A percentile compares a stretch with the other conserved stretches of the same genome.
Conservation (phyloP, 2,113 vertebrate genomes). For the Haliaeetus leucogaster region DNA sequence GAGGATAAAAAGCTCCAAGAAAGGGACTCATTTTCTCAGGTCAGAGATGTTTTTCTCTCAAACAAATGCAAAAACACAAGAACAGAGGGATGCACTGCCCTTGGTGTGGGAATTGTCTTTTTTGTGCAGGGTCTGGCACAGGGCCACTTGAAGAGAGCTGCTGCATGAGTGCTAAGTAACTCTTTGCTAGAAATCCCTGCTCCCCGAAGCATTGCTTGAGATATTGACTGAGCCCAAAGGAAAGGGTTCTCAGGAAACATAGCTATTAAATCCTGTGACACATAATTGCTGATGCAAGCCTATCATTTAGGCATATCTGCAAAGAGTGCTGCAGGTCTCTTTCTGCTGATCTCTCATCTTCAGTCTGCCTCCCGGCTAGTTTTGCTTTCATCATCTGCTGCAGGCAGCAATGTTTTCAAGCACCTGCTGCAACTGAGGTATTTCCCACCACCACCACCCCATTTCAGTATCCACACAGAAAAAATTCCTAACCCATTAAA, state of each 20-base stretch:
- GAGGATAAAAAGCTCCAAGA: neutral
- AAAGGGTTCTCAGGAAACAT: neutral
- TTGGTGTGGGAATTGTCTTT: neutral
- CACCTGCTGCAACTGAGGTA: neutral
- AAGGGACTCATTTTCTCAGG: neutral
- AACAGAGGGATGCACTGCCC: neutral
- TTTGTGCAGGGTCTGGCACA: neutral
- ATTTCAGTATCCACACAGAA: neutral
- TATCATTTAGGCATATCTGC: neutral
- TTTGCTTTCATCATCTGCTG: neutral
- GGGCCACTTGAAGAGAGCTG: neutral
- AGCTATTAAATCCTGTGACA: neutral
- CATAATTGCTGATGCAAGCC: neutral
- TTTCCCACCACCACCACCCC: too few relatives aligned
- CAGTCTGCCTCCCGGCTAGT: neutral
- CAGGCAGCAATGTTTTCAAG: neutral
- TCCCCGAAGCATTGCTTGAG: neutral
- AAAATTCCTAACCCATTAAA: neutral
- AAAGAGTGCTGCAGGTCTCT: neutral
- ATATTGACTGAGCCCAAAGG: neutral
- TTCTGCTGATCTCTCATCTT: neutral
- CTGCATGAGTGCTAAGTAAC: too few relatives aligned
- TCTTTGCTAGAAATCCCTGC: neutral
- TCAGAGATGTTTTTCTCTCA: neutral
- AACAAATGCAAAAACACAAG: neutral